Conservation (phyloP, 2,797 vertebrate genomes). For the Botia kubotai region DNA sequence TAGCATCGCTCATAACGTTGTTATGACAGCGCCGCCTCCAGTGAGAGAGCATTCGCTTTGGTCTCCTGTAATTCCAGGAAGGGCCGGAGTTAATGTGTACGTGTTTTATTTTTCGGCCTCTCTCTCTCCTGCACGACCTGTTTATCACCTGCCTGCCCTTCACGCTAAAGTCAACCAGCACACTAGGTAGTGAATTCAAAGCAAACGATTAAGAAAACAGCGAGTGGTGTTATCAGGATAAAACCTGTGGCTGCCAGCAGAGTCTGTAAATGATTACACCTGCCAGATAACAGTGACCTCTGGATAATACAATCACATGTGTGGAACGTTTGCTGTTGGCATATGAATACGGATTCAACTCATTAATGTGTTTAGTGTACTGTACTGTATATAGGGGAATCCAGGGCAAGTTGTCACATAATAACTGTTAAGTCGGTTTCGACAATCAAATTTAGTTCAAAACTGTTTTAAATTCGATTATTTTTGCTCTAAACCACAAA, state of each 20-base stretch:
- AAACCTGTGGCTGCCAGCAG: slow-evolving; percentile 40
- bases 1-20: slow-evolving; percentile 14
- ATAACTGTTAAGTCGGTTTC: not conserved
- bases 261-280: slow-evolving; percentile 60
- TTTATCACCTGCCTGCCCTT: slow-evolving; percentile 56
- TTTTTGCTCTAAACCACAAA: not conserved
- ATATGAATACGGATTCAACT: slow-evolving; percentile 15
- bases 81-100: slow-evolving; percentile 52
- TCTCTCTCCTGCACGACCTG: not conserved
- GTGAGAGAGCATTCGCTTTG: slow-evolving; percentile 13
- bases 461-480: not conserved
- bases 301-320: slow-evolving; percentile 52
- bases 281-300: slow-evolving; percentile 56
- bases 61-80: slow-evolving; percentile 39
- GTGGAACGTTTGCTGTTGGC: slow-evolving; percentile 31
- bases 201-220: slow-evolving; percentile 56
- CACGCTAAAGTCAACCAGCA: slow-evolving; percentile 36
- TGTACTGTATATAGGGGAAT: not conserved
- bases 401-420: not conserved
- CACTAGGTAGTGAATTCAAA: slow-evolving; percentile 28
- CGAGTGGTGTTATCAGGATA: slow-evolving; percentile 52
- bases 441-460: not conserved
- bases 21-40: slow-evolving; percentile 35
- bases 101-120: not conserved
- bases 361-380: not conserved